Conservation (phyloP, 2,888 invertebrate genomes). For the Taphrorychus bicolor region DNA sequence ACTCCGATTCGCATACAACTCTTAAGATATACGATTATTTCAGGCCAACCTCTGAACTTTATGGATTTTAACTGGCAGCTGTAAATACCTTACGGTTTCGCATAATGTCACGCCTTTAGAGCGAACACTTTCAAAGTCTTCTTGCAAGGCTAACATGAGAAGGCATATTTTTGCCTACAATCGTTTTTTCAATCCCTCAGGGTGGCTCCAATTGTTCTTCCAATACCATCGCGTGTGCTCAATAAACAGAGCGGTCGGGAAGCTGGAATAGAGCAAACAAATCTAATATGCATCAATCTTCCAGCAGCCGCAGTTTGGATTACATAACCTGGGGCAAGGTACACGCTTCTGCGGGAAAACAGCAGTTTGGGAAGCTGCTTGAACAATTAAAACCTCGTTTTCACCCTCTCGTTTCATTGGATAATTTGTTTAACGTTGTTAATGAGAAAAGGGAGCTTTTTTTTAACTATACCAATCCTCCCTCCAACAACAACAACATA, state of each 20-base stretch:
- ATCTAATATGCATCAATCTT: constrained; percentile 56
- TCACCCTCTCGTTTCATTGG: background rate
- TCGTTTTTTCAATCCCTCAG: constrained; percentile 12
- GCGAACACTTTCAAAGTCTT: too few species aligned
- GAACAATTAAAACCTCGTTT: background rate
- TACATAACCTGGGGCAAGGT: constrained; percentile 45
- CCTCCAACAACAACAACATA: constrained; percentile 3
- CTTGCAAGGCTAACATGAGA: background rate
- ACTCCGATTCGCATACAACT: constrained; percentile 28
- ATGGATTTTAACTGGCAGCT: constrained; percentile 27
- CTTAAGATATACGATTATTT: constrained; percentile 29
- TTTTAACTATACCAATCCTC: background rate
- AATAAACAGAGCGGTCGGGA: constrained; percentile 44
- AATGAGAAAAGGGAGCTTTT: background rate
- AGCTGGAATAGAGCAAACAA: constrained; percentile 51
- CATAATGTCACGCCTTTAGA: background rate
- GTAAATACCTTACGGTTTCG: background rate
- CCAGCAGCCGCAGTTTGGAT: constrained; percentile 43
- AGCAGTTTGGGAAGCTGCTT: background rate
- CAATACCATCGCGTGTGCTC: constrained; percentile 40
- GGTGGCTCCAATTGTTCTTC: constrained; percentile 47
- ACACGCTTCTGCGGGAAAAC: constrained; percentile 14
- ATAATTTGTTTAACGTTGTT: background rate
- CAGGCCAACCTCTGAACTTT: constrained; percentile 39
- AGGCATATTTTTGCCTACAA: background rate